Percentiles rank a stretch among this genome's conserved stretches.
Conservation (phyloP, 1,140 invertebrate species). For the Dolichoris vasculosae region DNA sequence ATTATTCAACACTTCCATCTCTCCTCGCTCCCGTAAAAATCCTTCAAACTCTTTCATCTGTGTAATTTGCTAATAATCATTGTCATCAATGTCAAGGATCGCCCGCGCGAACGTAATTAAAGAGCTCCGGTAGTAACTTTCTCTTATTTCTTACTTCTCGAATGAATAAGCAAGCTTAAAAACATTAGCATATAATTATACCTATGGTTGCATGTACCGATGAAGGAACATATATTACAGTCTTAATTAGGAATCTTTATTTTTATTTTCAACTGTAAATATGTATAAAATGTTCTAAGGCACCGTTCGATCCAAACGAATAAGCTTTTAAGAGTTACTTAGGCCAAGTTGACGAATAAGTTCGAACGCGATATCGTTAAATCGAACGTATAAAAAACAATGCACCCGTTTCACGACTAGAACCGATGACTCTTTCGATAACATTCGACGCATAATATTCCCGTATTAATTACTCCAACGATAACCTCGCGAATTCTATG, state of each 20-base stretch:
- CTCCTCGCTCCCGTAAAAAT: neutral
- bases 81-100: slow-evolving; percentile 25
- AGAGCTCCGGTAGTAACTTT: neutral
- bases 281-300: neutral
- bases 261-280: neutral
- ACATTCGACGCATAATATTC: no score
- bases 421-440: no score
- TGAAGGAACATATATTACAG: neutral
- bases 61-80: slow-evolving; percentile 29
- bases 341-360: neutral
- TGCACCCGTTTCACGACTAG: no score
- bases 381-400: neutral
- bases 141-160: neutral
- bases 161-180: neutral
- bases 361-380: neutral
- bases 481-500: no score
- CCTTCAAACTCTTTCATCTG: neutral
- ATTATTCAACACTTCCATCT: neutral
- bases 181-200: slow-evolving; percentile 41
- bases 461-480: no score
- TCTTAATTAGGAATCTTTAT: neutral
- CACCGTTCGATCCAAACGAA: neutral
- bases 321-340: neutral
- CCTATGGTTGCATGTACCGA: neutral
- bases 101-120: slow-evolving; percentile 1